Evolutionary conservation across 2,797 vertebrate species (phyloP), one percentile per base, ranked within the genome.

Genomic region (Sebastes baramenuke): DNA sequence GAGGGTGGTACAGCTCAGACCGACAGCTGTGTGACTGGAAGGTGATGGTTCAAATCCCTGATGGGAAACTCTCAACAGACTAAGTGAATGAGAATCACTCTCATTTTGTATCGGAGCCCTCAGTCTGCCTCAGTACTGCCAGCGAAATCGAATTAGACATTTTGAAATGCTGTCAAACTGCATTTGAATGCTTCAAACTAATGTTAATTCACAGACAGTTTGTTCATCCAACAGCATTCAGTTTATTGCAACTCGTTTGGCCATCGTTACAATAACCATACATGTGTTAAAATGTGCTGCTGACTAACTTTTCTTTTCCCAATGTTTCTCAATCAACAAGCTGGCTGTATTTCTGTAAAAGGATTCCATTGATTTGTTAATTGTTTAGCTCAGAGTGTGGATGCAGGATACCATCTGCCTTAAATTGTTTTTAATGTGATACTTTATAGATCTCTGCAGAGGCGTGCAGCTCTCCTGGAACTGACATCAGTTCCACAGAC

Each of bases 351-450:
- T 22, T 29, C 55, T 77, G 49, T 58, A 46, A 68, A 68, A 36
- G 29, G 46, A 55, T 34, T 49, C 22, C 20, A 73, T 24, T 64
- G 74, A 66, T 73, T 20, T 46, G 42, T 14, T 46, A 22, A 67
- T 32, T 29, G 60, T 29, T 61, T 11, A 10, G 58, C 66, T 75
- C 58, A 34, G 79, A 55, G 29, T 27, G 59, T 46, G 52, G 54
- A 29, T 24, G 36, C 38, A 52, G 27, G 60, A 66, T 16, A 36
- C 71, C 67, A 30, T 81, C 72, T 70, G 67, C 20, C 54, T 24
- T 5, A n/a, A 59, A 64, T 69, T 59, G 72, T 66, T 76, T 46
- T 67, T 32, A 59, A 71, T 59, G 60, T 36, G 66, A 59, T 24
- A 22, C 67, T 70, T 66, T 38, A 59, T 66, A 6, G 72, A 72